Percentiles rank a stretch among this genome's conserved stretches.
These are phyloP conservation scores for Tiaroga cobitis DNA, from an alignment of 2,797 vertebrate genomes.

Conservation along the genomic window DNA sequence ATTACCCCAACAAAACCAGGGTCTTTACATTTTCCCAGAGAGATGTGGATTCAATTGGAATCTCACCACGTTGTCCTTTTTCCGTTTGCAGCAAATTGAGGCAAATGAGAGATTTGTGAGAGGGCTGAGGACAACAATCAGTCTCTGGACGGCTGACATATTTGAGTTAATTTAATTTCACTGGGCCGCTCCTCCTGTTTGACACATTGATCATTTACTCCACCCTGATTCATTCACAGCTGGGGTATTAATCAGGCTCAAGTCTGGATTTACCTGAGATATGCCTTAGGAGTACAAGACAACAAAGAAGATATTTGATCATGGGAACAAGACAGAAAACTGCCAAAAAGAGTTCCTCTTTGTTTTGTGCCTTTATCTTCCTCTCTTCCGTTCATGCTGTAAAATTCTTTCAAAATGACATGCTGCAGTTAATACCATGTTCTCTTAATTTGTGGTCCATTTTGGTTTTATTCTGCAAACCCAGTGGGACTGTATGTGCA, in stretches of 20 bases:
- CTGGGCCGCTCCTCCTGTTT: not conserved
- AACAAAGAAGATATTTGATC: not conserved
- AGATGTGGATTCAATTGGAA: constrained; percentile 44
- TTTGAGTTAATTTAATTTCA: constrained; percentile 48
- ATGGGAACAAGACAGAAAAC: not conserved
- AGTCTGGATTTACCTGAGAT: constrained; percentile 26
- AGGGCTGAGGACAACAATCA: constrained; percentile 35
- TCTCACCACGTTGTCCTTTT: constrained; percentile 29
- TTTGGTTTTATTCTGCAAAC: not conserved
- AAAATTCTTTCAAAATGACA: not conserved
- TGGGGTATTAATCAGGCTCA: constrained; percentile 36
- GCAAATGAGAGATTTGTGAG: constrained; percentile 49
- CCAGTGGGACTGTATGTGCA: not conserved
- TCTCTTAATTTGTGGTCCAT: not conserved
- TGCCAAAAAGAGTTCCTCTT: not conserved
- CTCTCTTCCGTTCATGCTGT: not conserved
- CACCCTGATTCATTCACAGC: constrained; percentile 11
- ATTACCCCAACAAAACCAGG: constrained; percentile 17
- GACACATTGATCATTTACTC: constrained; percentile 3
- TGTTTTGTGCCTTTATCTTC: not conserved
- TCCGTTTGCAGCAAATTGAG: constrained; percentile 39
- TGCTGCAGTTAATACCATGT: not conserved
- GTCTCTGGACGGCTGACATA: constrained; percentile 29
- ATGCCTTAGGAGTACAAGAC: not conserved
- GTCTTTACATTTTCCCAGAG: constrained; percentile 22